Base-by-base conservation (phyloP, 1,140 invertebrate genomes). In the Brachionus rotundiformis region DNA sequence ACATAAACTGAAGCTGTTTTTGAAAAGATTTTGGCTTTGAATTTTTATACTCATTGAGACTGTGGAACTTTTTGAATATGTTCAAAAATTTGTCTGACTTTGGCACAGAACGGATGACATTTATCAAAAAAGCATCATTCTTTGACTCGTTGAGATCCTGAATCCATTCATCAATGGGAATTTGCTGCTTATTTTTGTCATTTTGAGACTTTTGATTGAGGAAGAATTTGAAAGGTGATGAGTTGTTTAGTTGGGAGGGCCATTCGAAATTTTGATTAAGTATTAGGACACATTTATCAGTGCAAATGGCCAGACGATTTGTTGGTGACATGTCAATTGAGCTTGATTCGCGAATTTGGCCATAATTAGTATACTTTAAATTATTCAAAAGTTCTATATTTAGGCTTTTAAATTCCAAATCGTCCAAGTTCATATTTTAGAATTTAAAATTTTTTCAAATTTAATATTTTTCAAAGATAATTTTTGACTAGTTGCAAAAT, bases 201-300 rank as follows among this genome's bases (percentile, higher is more conserved):
- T 33, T 54, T 31, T 54, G 36, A 10, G 16, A 1, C 33, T 54
- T 77, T 59, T 31, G 25, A 10, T 77, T 59, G 36, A 54, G n/a
- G 33, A 77, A 77, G 23, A 77, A 33, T 77, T 77, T 77, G 54
- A 77, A 77, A 4, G 73, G 73, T 3, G 73, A 77, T 5, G 73
- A 59, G 29, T 54, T 77, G 23, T 73, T 73, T 1, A 73, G 25
- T 44, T 25, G 19, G 6, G 68, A 73, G 7, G 68, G 68, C 68
- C 68, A 73, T 73, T 73, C 36, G 8, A 73, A 44, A 44, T 73
- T 73, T 44, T 41, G 16, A 11, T 44, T 73, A 0, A 73, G 19
- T 11, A 73, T 44, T 8, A 73, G 0, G 23, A 73, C 36, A 25
- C 19, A 41, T 73, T 73, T 73, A 25, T 73, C 68, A 44, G 68